Evolutionary conservation across 2,797 vertebrate genomes (phyloP), one percentile per base, ranked within the genome.

Genomic region (Falco rusticolus): DNA sequence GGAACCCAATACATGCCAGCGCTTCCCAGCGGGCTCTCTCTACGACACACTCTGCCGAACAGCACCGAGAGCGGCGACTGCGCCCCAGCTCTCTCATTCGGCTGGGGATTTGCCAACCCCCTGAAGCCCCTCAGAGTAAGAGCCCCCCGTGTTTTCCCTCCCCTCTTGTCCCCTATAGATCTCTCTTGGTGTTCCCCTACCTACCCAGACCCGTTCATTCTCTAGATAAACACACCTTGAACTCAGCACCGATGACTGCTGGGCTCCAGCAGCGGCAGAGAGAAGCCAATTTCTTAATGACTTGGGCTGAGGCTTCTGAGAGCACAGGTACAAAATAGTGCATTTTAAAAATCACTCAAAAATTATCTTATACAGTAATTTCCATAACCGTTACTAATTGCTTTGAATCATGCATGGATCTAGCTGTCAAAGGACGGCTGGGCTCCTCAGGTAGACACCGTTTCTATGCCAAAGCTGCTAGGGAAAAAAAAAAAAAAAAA

Each of bases 41-140:
- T 14, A 1, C 0, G 17, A 18, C 53, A 28, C 51, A 2, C 20
- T 15, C 54, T 53, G n/a, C 72, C 29, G 3, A 56, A 34, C 56
- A 8, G 2, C 69, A 6, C 29, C 3, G 2, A 43, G 45, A 66
- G 39, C 43, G 5, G 77, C 53, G 5, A 16, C 7, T 1, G 34
- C 10, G 13, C 13, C 11, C 21, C 9, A 2, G 17, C 29, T 39
- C 19, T 13, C 39, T 53, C 9, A 1, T n/a, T 47, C 3, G 2
- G 31, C 51, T 6, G 41, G 37, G 56, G 50, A 31, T 31, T 8
- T 31, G 54, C 39, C 60, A 50, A 24, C 1, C 7, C 50, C 43
- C 63, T 3, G 5, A 26, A 21, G 17, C 24, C 64, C 56, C 69
- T 11, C 43, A 3, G 4, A 50, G 20, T 6, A 31, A 14, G n/a